phyloP scores from a whole-genome alignment of 2,113 vertebrate species.

The Rafetus swinhoei region DNA sequence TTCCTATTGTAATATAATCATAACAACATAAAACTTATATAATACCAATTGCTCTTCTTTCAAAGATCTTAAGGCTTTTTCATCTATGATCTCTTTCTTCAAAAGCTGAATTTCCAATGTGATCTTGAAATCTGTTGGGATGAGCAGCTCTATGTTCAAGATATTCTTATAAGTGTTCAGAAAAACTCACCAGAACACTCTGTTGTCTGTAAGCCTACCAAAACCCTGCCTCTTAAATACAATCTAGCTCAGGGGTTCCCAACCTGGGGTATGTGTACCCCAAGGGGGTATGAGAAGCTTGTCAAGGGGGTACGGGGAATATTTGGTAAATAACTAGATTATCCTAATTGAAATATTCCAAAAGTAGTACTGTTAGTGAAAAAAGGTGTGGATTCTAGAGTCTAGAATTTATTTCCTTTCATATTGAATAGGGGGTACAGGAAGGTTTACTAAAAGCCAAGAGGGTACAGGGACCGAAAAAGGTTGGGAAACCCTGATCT shows the following conservation, averaged over 20 bases:
- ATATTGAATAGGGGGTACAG: no score
- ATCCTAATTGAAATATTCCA: no score
- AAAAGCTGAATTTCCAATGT: constrained; percentile 6
- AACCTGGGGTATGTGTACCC: no score
- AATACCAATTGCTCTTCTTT: background rate
- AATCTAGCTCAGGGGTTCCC: background rate
- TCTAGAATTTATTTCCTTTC: no score
- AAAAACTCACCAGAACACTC: background rate
- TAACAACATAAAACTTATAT: background rate
- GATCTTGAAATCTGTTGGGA: background rate
- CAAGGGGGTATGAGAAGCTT: no score
- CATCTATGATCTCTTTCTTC: background rate
- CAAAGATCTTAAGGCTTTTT: background rate
- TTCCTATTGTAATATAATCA: background rate
- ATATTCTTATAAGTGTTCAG: background rate
- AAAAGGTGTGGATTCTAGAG: no score
- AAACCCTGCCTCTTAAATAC: background rate
- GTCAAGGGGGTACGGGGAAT: no score
- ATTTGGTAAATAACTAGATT: no score
- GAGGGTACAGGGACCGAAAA: no score
- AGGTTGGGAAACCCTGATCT: no score
- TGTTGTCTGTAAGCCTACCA: background rate
- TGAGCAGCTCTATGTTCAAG: background rate
- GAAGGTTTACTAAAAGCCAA: no score
- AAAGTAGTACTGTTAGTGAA: no score